Conservation (phyloP, 1,140 invertebrate species). For the Drosophila takahashii region DNA sequence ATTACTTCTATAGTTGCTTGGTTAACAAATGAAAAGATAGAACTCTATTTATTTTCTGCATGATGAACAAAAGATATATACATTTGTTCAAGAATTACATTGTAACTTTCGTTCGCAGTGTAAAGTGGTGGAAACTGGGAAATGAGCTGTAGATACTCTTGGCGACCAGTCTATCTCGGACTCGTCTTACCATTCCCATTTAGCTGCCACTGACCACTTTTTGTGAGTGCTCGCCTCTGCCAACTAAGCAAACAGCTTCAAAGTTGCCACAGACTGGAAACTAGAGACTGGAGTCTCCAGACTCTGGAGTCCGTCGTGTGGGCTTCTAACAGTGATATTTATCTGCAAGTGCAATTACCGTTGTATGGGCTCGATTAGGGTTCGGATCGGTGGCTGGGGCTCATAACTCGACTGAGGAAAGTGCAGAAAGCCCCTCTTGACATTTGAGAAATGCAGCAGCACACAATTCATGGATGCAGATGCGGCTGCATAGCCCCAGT, state of each 20-base stretch:
- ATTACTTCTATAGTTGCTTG: too few relatives aligned
- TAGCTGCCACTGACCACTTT: slow-evolving; percentile 65
- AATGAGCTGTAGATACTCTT: slow-evolving; percentile 30
- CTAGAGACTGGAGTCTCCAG: not conserved
- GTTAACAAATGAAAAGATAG: too few relatives aligned
- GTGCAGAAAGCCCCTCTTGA: slow-evolving; percentile 40
- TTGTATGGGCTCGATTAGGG: slow-evolving; percentile 80
- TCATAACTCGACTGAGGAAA: slow-evolving; percentile 66
- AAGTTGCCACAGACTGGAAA: slow-evolving; percentile 52
- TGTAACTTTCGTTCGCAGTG: slow-evolving; percentile 3
- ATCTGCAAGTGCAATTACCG: slow-evolving; percentile 77
- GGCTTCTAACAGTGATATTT: slow-evolving; percentile 82
- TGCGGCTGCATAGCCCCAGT: slow-evolving; percentile 23
- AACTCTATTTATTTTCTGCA: not conserved
- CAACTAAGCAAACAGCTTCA: slow-evolving; percentile 65
- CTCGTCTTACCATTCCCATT: slow-evolving; percentile 73
- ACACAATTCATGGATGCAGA: slow-evolving; percentile 16
- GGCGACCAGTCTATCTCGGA: slow-evolving; percentile 57
- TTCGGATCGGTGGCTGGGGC: slow-evolving; percentile 61
- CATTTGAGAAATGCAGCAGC: slow-evolving; percentile 42
- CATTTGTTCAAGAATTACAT: not conserved
- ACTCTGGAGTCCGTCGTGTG: slow-evolving; percentile 51
- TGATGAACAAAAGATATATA: not conserved
- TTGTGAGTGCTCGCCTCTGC: slow-evolving; percentile 49
- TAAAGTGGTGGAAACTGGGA: not conserved